phyloP scores from a whole-genome alignment of 2,888 invertebrate genomes.

The Rhagonycha fulva region DNA sequence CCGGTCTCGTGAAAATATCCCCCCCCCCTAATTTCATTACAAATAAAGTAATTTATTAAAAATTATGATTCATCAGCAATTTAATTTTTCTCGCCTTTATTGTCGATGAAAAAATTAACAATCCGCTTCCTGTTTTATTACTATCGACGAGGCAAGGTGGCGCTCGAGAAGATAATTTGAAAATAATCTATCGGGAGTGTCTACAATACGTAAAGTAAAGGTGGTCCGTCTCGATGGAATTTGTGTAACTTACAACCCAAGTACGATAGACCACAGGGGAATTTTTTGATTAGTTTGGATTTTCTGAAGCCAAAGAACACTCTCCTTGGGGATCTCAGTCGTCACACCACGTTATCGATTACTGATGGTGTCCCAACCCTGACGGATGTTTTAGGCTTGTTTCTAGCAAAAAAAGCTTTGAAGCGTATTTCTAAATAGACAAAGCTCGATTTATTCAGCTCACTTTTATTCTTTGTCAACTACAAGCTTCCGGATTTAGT shows the following conservation, averaged over 20 bases:
- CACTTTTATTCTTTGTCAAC: background rate
- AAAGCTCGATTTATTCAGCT: background rate
- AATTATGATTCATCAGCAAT: no score
- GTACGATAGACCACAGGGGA: background rate
- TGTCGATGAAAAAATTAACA: no score
- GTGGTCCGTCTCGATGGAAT: background rate
- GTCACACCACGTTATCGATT: background rate
- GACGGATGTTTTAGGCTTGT: background rate
- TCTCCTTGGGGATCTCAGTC: background rate
- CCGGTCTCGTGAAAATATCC: no score
- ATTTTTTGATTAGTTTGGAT: background rate
- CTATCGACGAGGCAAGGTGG: background rate
- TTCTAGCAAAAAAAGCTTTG: background rate
- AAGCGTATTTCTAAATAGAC: background rate
- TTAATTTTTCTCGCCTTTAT: no score
- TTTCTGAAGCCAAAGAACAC: background rate
- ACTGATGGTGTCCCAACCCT: background rate
- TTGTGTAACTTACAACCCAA: background rate
- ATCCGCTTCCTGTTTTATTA: no score
- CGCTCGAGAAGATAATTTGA: background rate
- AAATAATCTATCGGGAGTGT: background rate
- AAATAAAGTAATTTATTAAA: no score
- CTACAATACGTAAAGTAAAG: background rate
- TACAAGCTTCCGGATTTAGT: background rate
- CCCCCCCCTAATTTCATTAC: no score